Conservation (phyloP, 2,797 vertebrate species). For the Anguilla marmorata region DNA sequence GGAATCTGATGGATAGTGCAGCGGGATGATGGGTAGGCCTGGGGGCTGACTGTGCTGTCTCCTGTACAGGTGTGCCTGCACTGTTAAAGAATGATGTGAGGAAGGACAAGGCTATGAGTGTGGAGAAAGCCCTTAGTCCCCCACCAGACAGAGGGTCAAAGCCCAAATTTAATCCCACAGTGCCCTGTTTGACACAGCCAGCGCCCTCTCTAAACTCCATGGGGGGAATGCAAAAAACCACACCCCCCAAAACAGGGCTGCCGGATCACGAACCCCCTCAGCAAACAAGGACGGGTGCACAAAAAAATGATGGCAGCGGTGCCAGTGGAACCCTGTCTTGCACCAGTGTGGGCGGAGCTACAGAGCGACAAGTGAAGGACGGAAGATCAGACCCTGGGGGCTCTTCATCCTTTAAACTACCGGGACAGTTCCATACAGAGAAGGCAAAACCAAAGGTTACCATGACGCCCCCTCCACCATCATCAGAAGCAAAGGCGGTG, state of each 20-base stretch:
- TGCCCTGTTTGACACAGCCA: neutral
- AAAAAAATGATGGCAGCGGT: neutral
- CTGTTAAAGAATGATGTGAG: neutral
- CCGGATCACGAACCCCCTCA: neutral
- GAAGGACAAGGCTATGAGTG: neutral
- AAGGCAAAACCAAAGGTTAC: neutral
- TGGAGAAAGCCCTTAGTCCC: neutral
- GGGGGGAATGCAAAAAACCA: neutral
- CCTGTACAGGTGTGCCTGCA: neutral
- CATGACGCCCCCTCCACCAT: constrained; percentile 20
- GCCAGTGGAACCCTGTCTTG: neutral
- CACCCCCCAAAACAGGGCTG: neutral
- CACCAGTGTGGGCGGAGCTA: neutral
- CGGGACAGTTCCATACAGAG: neutral
- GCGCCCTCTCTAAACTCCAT: neutral
- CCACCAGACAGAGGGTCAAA: neutral
- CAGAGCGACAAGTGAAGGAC: neutral
- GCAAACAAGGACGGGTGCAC: neutral
- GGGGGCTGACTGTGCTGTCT: neutral
- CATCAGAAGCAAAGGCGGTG: constrained; percentile 1
- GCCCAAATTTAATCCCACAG: neutral
- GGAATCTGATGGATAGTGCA: neutral
- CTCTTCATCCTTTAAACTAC: neutral
- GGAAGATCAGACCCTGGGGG: neutral
- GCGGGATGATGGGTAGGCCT: no score